A percentile compares a stretch with the other conserved stretches of the same genome.
Evolutionary conservation across 1,140 invertebrate species (phyloP).

Genomic region (Zaprionus ornatus): DNA sequence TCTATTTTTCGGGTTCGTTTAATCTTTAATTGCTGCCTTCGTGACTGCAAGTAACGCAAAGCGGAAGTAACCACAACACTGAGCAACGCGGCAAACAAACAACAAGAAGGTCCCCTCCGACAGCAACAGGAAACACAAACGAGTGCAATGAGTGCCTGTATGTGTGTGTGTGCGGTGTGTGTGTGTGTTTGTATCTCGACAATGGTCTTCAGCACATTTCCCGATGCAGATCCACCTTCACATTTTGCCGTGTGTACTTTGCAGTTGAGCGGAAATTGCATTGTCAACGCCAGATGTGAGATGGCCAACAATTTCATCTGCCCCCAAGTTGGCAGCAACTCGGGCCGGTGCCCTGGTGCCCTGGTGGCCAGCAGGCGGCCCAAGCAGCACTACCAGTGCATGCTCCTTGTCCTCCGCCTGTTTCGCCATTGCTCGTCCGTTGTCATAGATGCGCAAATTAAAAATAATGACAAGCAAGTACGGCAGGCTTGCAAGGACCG

Average conservation of each 20-base stretch:
- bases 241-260: slow-evolving; percentile 47
- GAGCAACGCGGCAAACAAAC: slow-evolving; percentile 20
- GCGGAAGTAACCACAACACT: slow-evolving; percentile 44
- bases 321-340: not conserved
- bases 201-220: slow-evolving; percentile 18
- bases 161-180: not conserved
- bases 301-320: slow-evolving; percentile 28
- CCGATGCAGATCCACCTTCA: slow-evolving; percentile 18
- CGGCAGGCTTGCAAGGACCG: not conserved
- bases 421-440: not conserved
- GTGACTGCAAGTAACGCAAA: slow-evolving; percentile 50
- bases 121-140: slow-evolving; percentile 55
- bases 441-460: slow-evolving; percentile 76
- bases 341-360: not conserved
- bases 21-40: slow-evolving; percentile 76
- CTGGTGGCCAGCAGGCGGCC: not conserved
- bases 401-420: not conserved
- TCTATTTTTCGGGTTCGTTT: slow-evolving; percentile 30
- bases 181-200: slow-evolving; percentile 22
- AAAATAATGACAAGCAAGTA: slow-evolving; percentile 65
- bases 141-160: slow-evolving; percentile 15
- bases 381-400: slow-evolving; percentile 9
- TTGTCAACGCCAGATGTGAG: slow-evolving; percentile 73
- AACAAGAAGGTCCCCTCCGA: slow-evolving; percentile 10
- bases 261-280: slow-evolving; percentile 73